Evolutionary conservation across 2,888 invertebrate genomes (phyloP), one percentile per base, ranked within the genome.

Genomic region (Cheilosia urbana): DNA sequence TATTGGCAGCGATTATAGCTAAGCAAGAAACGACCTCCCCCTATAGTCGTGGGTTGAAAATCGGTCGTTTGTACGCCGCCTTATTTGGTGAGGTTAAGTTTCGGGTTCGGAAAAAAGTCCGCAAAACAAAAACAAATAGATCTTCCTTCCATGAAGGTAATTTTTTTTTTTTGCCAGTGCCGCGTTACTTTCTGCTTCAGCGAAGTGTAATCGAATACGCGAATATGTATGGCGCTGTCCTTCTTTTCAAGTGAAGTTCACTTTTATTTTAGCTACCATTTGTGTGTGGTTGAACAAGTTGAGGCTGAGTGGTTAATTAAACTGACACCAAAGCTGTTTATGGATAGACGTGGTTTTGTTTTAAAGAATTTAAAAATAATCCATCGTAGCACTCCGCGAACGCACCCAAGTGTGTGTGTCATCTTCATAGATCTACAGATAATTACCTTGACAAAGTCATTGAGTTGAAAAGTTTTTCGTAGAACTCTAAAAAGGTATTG

Each of bases 41-140:
- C 1, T 47, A 37, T 55, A 40, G 34, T 68, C 42, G 85, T 85
- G 81, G 85, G 85, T 51, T 72, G 85, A 81, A 77, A 81, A 85
- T 85, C 77, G 85, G 72, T 76, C 75, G 73, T 73, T 83, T 75
- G 77, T 68, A 66, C 62, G 73, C 19, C 34, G 53, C 85, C 85
- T 72, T 85, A 72, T 81, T 76, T 58, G 85, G 81, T 40, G 21
- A 40, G 49, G 65, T 66, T 79, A 45, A 57, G 78, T 66, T 76
- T 80, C 40, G 30, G 37, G 63, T 72, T 62, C 27, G 11, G 63
- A 27, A 42, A 47, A 40, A 42, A 40, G 30, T 27, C 11, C 15
- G 27, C 24, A 30, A 65, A 65, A 24, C 19, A 57, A 65, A 51
- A 11, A 57, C 34, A 2, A 75, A 42, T 57, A 49, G 65, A 83